These are phyloP conservation scores for Eumacrocentrus americanus DNA, from an alignment of 2,888 invertebrate species.

Conservation along the genomic window DNA sequence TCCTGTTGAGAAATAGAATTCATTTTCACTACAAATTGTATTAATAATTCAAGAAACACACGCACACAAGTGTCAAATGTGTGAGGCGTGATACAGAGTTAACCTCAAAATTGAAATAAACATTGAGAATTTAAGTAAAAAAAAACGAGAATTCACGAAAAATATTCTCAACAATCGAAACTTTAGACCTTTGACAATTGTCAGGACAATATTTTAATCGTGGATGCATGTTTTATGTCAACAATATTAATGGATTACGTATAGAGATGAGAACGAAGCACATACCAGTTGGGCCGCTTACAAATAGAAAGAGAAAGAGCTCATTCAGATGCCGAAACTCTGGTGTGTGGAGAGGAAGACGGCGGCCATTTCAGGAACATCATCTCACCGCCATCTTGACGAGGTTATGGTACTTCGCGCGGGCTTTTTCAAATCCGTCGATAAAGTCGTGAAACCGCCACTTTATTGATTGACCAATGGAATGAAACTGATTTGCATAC, in stretches of 20 bases:
- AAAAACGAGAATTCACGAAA: constrained; percentile 12
- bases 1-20: constrained; percentile 38
- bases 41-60: constrained; percentile 5
- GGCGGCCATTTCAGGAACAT: neutral
- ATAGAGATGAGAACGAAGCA: constrained; percentile 28
- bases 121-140: constrained; percentile 7
- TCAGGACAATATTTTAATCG: neutral
- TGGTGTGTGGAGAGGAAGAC: constrained; percentile 4
- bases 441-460: neutral
- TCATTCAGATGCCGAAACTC: constrained; percentile 4
- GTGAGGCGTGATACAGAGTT: constrained; percentile 16
- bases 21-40: neutral
- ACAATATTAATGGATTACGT: constrained; percentile 42
- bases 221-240: constrained; percentile 39
- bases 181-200: neutral
- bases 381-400: neutral
- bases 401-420: neutral
- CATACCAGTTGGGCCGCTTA: constrained; percentile 46
- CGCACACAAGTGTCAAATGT: constrained; percentile 26
- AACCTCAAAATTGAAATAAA: constrained; percentile 40
- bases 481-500: neutral
- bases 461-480: neutral
- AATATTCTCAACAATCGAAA: neutral
- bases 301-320: constrained; percentile 44
- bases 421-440: neutral